A percentile compares a stretch with the other conserved stretches of the same genome.
Evolutionary conservation across 2,888 invertebrate genomes (phyloP).

Genomic region (Clepsis dumicolana): DNA sequence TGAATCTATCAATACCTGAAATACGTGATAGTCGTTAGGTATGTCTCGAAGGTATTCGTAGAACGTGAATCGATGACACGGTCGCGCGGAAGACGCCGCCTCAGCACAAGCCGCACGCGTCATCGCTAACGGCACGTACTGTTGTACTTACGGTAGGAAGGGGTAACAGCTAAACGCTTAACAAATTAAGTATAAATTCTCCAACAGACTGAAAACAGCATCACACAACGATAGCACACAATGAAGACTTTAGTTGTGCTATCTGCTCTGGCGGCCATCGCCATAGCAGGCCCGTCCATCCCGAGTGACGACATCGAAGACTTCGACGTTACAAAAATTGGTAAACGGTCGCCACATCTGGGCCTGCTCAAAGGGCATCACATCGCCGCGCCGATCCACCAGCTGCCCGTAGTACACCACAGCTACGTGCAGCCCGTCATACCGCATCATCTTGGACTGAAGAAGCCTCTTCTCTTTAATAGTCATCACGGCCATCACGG

Average conservation of each 20-base stretch:
- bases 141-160: conserved; percentile 49
- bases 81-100: conserved; percentile 55
- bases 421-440: conserved; percentile 43
- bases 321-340: conserved; percentile 46
- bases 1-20: conserved; percentile 14
- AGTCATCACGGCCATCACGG: conserved; percentile 64
- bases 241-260: conserved; percentile 77
- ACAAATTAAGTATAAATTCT: conserved; percentile 70
- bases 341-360: conserved; percentile 30
- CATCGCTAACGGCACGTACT: conserved; percentile 66
- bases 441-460: conserved; percentile 52
- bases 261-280: conserved; percentile 64
- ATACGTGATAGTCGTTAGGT: conserved; percentile 34
- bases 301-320: conserved; percentile 55
- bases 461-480: conserved; percentile 71
- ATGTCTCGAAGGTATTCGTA: conserved; percentile 30
- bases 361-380: conserved; percentile 3
- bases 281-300: conserved; percentile 67
- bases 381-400: conserved; percentile 6
- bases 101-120: conserved; percentile 58
- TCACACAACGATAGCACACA: conserved; percentile 65
- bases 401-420: conserved; percentile 33
- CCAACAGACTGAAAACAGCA: conserved; percentile 52
- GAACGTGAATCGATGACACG: conserved; percentile 37
- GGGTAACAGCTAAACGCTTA: conserved; percentile 47